phyloP scores from a whole-genome alignment of 2,113 vertebrate genomes.

The Gadus macrocephalus region DNA sequence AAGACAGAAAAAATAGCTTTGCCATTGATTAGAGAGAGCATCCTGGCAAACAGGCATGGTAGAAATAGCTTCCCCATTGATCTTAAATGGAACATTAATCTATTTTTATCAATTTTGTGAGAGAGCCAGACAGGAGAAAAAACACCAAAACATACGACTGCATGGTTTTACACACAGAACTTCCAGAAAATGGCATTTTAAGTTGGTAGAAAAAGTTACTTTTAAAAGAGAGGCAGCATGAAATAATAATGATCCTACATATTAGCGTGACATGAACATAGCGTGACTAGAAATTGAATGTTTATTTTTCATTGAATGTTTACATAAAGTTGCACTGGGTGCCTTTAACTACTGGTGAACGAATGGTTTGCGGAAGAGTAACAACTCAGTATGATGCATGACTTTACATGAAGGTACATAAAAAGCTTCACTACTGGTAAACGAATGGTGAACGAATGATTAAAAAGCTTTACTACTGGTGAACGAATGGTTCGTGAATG shows the following conservation, averaged over 20 bases:
- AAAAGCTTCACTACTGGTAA: too few relatives aligned
- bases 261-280: too few relatives aligned
- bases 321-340: too few relatives aligned
- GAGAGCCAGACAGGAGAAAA: conserved; percentile 33
- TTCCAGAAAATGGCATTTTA: conserved; percentile 33
- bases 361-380: too few relatives aligned
- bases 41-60: conserved; percentile 22
- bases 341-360: too few relatives aligned
- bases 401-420: too few relatives aligned
- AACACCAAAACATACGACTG: not conserved
- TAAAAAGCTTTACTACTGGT: too few relatives aligned
- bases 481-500: too few relatives aligned
- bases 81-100: conserved; percentile 58
- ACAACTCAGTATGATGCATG: too few relatives aligned
- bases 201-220: not conserved
- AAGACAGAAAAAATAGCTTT: conserved; percentile 18
- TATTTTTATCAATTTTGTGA: conserved; percentile 66
- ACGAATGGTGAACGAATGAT: too few relatives aligned
- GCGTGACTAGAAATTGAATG: too few relatives aligned
- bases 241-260: not conserved
- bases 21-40: conserved; percentile 5
- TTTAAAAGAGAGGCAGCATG: not conserved
- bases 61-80: conserved; percentile 63
- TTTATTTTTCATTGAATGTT: too few relatives aligned
- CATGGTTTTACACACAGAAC: conserved; percentile 9